Base-by-base conservation (phyloP, 2,113 vertebrate species). In the Calcarius ornatus region DNA sequence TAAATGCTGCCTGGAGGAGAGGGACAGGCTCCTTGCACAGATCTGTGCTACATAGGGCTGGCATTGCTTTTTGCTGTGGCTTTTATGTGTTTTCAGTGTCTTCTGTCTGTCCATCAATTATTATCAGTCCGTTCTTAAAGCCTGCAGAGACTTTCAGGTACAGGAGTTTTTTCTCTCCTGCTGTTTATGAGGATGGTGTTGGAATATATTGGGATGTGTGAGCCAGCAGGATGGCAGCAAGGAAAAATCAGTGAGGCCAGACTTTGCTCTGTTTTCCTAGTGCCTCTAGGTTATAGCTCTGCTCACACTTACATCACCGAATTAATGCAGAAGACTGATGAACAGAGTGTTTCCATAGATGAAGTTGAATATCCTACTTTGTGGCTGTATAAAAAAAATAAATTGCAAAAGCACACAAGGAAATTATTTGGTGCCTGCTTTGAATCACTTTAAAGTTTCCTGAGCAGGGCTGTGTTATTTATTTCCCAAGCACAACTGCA, bases 21-120 rank as follows among this genome's bases (percentile, higher is more conserved):
- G 57, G 12, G 45, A 33, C 4, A 3, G 59, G 37, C 31, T 60
- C 42, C 37, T 45, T 35, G 24, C 10, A 9, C 53, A 56, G 11
- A 28, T 54, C 38, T 6, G 15, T 50, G 37, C 37, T 23, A 0
- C 27, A 1, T 15, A 0, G 0, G 21, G 2, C 11, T 57, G 43
- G 38, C 35, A 33, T 80, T 66, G 35, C 16, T 23, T 83, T 90
- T 73, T 48, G 5, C 42, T 82, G 11, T 38, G 59, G 23, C 12
- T 83, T 90, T 95, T 24, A 5, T 16, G 15, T 42, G 28, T 54
- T 79, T 85, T 57, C 5, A 31, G 2, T 45, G 30, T 66, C 47
- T 83, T 60, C 2, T 59, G 5, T 56, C 6, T 40, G 4, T 11
- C 69, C 0, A 1, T 63, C 71, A 78, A 70, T 50, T 20, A 5